phyloP scores from a whole-genome alignment of 2,797 vertebrate genomes.

The Thamnophis elegans region DNA sequence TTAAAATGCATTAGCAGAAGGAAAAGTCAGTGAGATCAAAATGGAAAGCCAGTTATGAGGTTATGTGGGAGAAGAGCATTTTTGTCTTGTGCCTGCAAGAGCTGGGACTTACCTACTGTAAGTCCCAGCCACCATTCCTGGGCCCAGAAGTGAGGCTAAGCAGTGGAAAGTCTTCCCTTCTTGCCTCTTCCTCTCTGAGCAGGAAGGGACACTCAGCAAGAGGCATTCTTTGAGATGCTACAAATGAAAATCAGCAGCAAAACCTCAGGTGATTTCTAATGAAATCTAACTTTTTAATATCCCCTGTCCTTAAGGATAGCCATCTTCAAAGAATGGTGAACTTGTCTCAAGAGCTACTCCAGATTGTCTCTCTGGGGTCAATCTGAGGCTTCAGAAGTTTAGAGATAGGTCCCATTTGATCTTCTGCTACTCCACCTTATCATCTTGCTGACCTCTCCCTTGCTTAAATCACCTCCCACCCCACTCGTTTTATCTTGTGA shows the following conservation, averaged over 20 bases:
- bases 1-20: not conserved
- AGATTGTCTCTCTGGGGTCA: not conserved
- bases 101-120: not conserved
- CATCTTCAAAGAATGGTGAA: not conserved
- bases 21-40: not conserved
- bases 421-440: not conserved
- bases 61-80: not conserved
- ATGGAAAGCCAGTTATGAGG: not conserved
- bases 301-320: not conserved
- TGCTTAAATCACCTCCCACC: slow-evolving; percentile 22
- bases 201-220: not conserved
- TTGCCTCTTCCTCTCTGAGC: not conserved
- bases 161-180: not conserved
- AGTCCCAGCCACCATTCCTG: not conserved
- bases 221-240: not conserved
- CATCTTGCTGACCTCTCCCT: not conserved
- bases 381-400: slow-evolving; percentile 21
- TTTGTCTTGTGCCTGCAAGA: not conserved
- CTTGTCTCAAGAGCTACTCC: slow-evolving; percentile 33
- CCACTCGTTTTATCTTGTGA: slow-evolving; percentile 25
- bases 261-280: not conserved
- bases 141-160: not conserved
- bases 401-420: not conserved
- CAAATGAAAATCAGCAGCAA: not conserved
- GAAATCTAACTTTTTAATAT: not conserved